Evolutionary conservation across 2,888 invertebrate species (phyloP), one percentile per base, ranked within the genome.

Genomic region (Spisula solida): DNA sequence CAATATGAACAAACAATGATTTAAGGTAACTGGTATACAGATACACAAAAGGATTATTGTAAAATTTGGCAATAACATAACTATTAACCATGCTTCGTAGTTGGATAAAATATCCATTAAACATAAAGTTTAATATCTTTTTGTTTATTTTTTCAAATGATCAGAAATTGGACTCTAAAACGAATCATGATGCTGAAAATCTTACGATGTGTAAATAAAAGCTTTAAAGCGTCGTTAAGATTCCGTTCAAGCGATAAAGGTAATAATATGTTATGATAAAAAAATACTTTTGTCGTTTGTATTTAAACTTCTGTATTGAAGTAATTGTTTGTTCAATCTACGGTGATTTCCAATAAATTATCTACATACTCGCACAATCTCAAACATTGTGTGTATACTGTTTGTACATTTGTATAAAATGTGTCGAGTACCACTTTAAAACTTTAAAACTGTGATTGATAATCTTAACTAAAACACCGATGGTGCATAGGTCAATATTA

Each of bases 391-490:
- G 25, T 66, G 56, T 56, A 18, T 56, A 56, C 14, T 56, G 25
- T 25, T 66, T n/a, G 60, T n/a, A 66, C 10, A 75, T 84, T 84
- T 84, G 84, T 84, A 25, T 78, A 84, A n/a, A 78, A 29, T 51
- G 75, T 66, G 82, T 82, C 66, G 60, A 20, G 18, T 82, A 70
- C 20, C 47, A 82, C 82, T 84, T 84, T 29, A 84, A 84, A 78
- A 31, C 47, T 78, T 78, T 78, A 31, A 20, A 2, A 78, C 20
- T 51, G 34, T 47, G 84, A 84, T 84, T 51, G 75, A 51, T 84
- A 48, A 84, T 84, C 55, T 51, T 34, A 78, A 82, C 20, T 60
- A 55, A 66, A n/a, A n/a, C 60, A 25, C 60, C 20, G 25, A 8
- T 25, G 10, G 60, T 25, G 60, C n/a, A 66, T 12, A 10, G 25